Conservation (phyloP, 2,113 vertebrate species). For the Pseudois nayaur region DNA sequence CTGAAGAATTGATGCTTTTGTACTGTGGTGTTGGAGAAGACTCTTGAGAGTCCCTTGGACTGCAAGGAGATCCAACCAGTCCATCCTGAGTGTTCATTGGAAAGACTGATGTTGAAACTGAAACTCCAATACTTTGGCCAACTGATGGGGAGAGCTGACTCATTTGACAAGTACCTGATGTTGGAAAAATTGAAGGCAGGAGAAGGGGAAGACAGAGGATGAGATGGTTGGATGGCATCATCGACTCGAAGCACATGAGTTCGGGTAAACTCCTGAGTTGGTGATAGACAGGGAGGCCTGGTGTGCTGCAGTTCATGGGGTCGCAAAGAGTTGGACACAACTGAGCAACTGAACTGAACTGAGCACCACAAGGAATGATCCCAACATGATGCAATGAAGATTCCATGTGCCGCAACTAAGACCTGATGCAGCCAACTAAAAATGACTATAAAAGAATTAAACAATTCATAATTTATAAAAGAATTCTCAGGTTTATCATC, state of each 20-base stretch:
- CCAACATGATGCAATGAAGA: not conserved
- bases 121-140: not conserved
- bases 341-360: not conserved
- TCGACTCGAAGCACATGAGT: not conserved
- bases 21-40: not conserved
- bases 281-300: not conserved
- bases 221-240: not conserved
- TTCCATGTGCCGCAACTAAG: not conserved
- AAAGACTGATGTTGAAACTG: not conserved
- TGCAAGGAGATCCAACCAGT: not conserved
- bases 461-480: not conserved
- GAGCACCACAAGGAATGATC: not conserved
- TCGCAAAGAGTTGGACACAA: not conserved
- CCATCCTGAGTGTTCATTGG: not conserved
- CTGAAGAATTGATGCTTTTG: not conserved
- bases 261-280: not conserved
- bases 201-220: not conserved
- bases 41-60: not conserved
- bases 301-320: fast-evolving
- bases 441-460: not conserved
- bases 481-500: not conserved
- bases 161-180: not conserved
- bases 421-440: not conserved
- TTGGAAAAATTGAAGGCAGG: not conserved
- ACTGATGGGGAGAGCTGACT: not conserved